phyloP scores from a whole-genome alignment of 2,113 vertebrate genomes.

The Urocitellus parryii region DNA sequence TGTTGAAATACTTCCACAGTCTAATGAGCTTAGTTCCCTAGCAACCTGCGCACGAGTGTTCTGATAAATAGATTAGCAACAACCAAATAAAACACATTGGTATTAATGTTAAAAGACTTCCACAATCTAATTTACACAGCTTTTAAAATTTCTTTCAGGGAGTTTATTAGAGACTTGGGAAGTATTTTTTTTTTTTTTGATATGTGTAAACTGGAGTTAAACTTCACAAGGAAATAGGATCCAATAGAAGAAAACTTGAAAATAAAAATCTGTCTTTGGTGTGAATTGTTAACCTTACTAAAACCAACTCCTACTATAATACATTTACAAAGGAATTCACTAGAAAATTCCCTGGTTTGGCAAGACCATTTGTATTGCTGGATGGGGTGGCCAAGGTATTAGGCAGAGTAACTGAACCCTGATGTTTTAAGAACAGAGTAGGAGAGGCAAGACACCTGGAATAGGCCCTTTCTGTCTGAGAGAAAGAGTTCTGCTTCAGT shows the following conservation, averaged over 20 bases:
- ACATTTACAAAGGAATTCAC: background rate
- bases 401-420: background rate
- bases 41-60: slow-evolving; percentile 81
- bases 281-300: background rate
- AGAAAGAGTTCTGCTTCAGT: background rate
- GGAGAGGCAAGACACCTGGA: background rate
- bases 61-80: slow-evolving; percentile 82
- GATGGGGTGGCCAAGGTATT: background rate
- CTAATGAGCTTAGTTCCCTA: slow-evolving; percentile 85
- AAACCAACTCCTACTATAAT: slow-evolving; percentile 21
- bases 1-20: background rate
- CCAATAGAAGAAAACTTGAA: background rate
- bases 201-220: background rate
- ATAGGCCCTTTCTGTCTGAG: rapidly evolving
- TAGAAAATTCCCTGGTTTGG: background rate
- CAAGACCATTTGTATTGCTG: background rate
- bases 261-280: background rate
- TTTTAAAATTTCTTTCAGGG: background rate
- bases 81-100: too few species aligned
- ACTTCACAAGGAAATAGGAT: background rate
- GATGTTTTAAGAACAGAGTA: background rate
- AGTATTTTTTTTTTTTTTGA: background rate
- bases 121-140: too few species aligned
- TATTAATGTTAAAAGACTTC: too few species aligned
- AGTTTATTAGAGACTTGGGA: background rate